Percentiles rank a stretch among this genome's conserved stretches.
phyloP scores from a whole-genome alignment of 1,140 invertebrate genomes.

The Eufriesea mexicana region DNA sequence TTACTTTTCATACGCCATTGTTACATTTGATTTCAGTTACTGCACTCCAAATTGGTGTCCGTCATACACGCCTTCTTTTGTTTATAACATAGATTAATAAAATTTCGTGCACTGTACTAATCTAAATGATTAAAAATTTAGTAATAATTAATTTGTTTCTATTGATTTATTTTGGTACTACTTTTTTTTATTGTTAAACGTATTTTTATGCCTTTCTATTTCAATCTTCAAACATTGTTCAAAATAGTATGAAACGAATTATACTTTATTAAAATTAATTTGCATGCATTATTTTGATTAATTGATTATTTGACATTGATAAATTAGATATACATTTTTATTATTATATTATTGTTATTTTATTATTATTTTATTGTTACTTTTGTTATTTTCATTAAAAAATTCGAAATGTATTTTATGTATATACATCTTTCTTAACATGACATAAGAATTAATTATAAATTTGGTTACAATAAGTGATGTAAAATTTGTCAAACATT shows the following conservation, averaged over 20 bases:
- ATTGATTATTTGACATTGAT: no score
- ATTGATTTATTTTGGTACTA: neutral
- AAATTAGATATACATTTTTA: conserved; percentile 25
- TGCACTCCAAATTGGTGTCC: conserved; percentile 15
- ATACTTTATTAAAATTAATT: neutral
- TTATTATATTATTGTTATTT: no score
- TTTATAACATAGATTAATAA: conserved; percentile 20
- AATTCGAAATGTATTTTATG: neutral
- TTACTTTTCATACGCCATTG: conserved; percentile 50
- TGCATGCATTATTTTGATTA: no score
- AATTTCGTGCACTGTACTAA: neutral
- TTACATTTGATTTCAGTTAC: conserved; percentile 22
- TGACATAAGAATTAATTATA: neutral
- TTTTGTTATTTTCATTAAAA: no score
- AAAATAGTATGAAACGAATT: neutral
- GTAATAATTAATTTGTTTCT: neutral
- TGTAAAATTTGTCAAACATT: conserved; percentile 11
- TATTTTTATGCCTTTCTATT: neutral
- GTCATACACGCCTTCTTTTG: conserved; percentile 20
- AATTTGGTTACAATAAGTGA: neutral
- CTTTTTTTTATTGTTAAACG: no score
- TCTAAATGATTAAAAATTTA: neutral
- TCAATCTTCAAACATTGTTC: neutral
- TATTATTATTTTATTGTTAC: no score
- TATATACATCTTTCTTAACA: neutral